Evolutionary conservation across 2,888 invertebrate species (phyloP), one percentile per base, ranked within the genome.

Genomic region (Nemotelus nigrinus): DNA sequence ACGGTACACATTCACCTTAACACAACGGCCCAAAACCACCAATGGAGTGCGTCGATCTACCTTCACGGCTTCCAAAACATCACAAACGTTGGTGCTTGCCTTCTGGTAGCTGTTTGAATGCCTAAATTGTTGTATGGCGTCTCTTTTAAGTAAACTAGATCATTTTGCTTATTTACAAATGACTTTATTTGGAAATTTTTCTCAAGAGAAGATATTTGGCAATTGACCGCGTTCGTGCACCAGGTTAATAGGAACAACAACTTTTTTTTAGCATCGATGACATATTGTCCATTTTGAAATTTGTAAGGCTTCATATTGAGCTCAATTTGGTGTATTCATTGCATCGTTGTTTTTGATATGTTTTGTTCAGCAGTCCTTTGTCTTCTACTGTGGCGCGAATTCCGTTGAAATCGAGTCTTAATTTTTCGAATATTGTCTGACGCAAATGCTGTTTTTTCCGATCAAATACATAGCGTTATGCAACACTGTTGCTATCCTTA

Each of bases 11-110:
- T 25, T 25, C 25, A 25, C 25, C 25, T 25, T 25, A 25, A 25
- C 25, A 25, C 25, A 25, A 25, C 25, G 25, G 25, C 25, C 25
- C 25, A 25, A 25, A 25, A 25, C 0, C 25, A 25, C 25, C 25
- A 25, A 25, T 25, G 25, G 25, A 25, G 25, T 25, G 25, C 25
- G 25, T 25, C 25, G 0, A 25, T 25, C 25, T 25, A 25, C 25
- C 25, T 25, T 25, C 25, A 25, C 53, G 25, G 25, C 25, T 1
- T 25, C 58, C 58, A 58, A 58, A 58, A 5, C 58, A 58, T 25
- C 58, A 58, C 58, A 58, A 58, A 58, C 58, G 8, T 7, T 58
- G 1, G 8, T 58, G 58, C 58, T 58, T 58, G 58, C 6, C n/a
- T 58, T 58, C 10, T 53, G 53, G 10, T 53, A 10, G 53, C 53